These are phyloP conservation scores for Phrynocephalus versicolor DNA, from an alignment of 2,113 vertebrate species.

Conservation along the genomic window DNA sequence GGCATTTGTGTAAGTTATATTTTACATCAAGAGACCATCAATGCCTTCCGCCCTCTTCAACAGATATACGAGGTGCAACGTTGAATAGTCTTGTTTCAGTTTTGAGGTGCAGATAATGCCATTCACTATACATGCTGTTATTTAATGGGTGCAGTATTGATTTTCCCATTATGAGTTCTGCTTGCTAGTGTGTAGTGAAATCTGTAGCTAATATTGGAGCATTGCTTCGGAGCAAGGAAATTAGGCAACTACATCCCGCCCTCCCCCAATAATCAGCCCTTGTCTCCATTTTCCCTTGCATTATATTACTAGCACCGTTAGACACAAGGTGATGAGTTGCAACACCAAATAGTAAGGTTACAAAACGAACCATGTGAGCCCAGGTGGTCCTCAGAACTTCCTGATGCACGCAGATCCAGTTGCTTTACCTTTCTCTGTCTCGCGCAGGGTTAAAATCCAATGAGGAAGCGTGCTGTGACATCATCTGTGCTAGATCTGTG, in stretches of 20 bases:
- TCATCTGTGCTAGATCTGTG: no score
- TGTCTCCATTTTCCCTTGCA: not conserved
- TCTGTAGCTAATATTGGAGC: slow-evolving; percentile 10
- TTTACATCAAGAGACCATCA: not conserved
- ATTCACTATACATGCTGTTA: slow-evolving; percentile 12
- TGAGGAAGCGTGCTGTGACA: no score
- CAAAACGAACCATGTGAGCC: no score
- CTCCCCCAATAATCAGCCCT: slow-evolving; percentile 15
- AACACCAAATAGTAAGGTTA: not conserved
- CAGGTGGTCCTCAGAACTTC: no score
- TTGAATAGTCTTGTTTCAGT: not conserved
- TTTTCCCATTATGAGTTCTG: slow-evolving; percentile 36
- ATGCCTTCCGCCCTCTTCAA: not conserved
- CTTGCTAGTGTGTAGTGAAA: slow-evolving; percentile 21
- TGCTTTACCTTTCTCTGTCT: no score
- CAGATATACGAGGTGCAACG: no score
- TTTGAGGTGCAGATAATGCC: not conserved
- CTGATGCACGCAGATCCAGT: no score
- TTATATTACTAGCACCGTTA: not conserved
- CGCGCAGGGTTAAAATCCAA: no score
- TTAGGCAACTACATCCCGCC: slow-evolving; percentile 17
- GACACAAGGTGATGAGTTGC: not conserved
- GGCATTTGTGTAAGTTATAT: no score
- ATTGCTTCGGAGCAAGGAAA: not conserved
- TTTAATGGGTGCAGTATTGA: slow-evolving; percentile 33